phyloP scores from a whole-genome alignment of 2,888 invertebrate species.

The Amphipyra berbera region DNA sequence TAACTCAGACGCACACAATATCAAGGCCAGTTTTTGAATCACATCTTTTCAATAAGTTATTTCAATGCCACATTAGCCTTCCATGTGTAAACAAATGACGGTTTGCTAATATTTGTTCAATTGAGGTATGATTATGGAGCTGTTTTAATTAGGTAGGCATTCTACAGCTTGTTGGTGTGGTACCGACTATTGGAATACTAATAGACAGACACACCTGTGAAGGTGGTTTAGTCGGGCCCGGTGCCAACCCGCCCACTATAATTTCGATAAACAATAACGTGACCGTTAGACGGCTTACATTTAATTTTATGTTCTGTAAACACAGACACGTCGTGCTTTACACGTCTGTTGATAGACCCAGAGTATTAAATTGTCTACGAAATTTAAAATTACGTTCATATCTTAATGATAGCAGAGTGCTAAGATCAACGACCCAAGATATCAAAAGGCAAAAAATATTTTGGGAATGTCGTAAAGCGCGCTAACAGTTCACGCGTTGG shows the following conservation, averaged over 20 bases:
- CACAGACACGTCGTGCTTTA: constrained; percentile 56
- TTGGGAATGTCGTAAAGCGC: constrained; percentile 49
- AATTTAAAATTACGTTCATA: constrained; percentile 40
- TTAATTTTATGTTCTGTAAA: constrained; percentile 68
- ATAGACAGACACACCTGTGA: constrained; percentile 76
- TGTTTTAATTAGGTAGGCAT: constrained; percentile 66
- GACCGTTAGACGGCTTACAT: constrained; percentile 76
- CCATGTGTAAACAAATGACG: constrained; percentile 63
- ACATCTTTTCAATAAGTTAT: constrained; percentile 48
- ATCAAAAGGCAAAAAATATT: constrained; percentile 53
- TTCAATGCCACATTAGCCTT: constrained; percentile 59
- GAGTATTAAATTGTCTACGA: constrained; percentile 38
- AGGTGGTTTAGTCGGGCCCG: constrained; percentile 73
- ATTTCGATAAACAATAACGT: constrained; percentile 80
- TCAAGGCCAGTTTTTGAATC: constrained; percentile 39
- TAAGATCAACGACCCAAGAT: constrained; percentile 65
- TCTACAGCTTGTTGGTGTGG: constrained; percentile 50
- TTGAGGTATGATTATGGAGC: constrained; percentile 70
- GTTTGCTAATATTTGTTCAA: constrained; percentile 72
- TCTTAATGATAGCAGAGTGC: constrained; percentile 53
- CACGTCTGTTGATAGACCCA: constrained; percentile 43
- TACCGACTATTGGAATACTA: constrained; percentile 61
- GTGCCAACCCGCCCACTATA: constrained; percentile 75
- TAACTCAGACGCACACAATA: constrained; percentile 3
- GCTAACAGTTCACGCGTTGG: constrained; percentile 54